Conservation (phyloP, 2,113 vertebrate genomes). For the Pitta sordida region DNA sequence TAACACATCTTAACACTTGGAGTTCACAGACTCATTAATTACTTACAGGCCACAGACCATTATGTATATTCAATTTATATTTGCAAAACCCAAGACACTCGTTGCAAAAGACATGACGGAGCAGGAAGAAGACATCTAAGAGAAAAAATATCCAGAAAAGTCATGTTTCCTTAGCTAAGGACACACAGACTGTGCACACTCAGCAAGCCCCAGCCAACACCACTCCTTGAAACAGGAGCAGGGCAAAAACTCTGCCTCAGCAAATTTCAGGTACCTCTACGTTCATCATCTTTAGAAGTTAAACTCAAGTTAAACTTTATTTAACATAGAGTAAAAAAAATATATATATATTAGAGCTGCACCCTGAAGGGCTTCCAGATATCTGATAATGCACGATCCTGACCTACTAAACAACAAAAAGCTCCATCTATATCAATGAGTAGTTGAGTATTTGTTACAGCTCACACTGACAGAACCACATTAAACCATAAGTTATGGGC, state of each 20-base stretch:
- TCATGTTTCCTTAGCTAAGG: not conserved
- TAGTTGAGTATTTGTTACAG: conserved; percentile 23
- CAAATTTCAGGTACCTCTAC: not conserved
- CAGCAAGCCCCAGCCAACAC: not conserved
- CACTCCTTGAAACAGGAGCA: not conserved
- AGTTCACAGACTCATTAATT: not conserved
- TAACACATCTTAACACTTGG: not conserved
- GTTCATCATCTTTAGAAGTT: not conserved
- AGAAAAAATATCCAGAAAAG: not conserved
- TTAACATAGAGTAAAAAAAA: not conserved
- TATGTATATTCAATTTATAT: not conserved
- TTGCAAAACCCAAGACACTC: not conserved
- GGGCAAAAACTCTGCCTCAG: not conserved
- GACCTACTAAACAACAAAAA: conserved; percentile 10
- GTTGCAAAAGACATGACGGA: not conserved
- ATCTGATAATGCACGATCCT: not conserved
- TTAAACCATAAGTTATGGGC: conserved; percentile 39
- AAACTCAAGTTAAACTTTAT: not conserved
- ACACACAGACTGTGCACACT: not conserved
- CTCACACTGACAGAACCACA: not conserved
- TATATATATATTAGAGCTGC: not conserved
- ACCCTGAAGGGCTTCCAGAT: conserved; percentile 14
- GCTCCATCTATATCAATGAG: not conserved
- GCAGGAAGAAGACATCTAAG: not conserved
- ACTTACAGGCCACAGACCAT: not conserved